Evolutionary conservation across 1,140 invertebrate genomes (phyloP).

Genomic region (Whitmania pigra): DNA sequence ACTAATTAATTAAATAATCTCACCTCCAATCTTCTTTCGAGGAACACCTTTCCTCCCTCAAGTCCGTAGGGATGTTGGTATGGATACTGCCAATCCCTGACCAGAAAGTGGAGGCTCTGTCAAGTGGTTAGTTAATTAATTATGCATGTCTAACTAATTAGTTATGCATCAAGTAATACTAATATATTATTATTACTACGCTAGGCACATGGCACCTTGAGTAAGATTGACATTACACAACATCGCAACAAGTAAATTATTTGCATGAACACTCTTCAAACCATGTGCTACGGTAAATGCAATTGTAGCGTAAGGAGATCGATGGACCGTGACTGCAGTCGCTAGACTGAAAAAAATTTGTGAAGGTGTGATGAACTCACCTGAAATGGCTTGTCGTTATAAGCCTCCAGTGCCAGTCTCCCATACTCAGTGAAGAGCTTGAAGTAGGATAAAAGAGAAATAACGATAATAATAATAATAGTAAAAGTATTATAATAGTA

Average conservation of each 20-base stretch:
- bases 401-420: constrained; percentile 70
- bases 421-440: constrained; percentile 85
- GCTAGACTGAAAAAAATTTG: neutral
- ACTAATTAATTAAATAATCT: no score
- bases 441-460: constrained; percentile 58
- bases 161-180: neutral
- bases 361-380: neutral
- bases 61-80: constrained; percentile 88
- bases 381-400: constrained; percentile 49
- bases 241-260: no score
- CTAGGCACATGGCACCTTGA: no score
- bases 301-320: neutral
- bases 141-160: neutral
- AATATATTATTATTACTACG: neutral
- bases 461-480: no score
- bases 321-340: neutral
- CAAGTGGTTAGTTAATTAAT: neutral
- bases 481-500: no score
- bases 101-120: constrained; percentile 78
- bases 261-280: neutral
- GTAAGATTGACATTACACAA: no score
- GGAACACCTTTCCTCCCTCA: constrained; percentile 69
- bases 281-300: neutral
- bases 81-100: constrained; percentile 95
- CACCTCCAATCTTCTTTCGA: constrained; percentile 71